Evolutionary conservation across 2,888 invertebrate genomes (phyloP), one percentile per base, ranked within the genome.

Genomic region (Tachina fera): DNA sequence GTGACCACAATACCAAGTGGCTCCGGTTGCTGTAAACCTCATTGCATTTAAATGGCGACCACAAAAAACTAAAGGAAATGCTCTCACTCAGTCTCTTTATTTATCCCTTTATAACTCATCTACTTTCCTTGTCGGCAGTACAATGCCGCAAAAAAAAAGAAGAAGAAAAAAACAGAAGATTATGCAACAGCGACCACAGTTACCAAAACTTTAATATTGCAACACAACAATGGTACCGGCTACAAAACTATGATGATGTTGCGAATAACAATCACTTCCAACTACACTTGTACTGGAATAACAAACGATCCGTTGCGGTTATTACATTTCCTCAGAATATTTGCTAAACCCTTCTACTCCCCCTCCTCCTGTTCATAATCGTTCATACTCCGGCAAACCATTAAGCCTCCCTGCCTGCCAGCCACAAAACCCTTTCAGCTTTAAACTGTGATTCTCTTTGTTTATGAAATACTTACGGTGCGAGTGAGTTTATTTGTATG

Each of bases 1-100:
- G 56, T 78, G 65, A 76, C 83, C 86, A 76, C 86, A 83, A 86
- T 79, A 76, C 56, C 79, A 83, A 86, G 79, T 86, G 83, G 56
- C 79, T 70, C 49, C 41, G 19, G 47, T 74, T 74, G 56, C 49
- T 72, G 71, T 51, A 56, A 63, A 79, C 61, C 71, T 56, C 63
- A 19, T 56, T 71, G 53, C 78, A 53, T 79, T 63, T 65, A 56
- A 47, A 47, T 31, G 31, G 31, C 53, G 65, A 65, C 63, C 71
- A 63, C 61, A 79, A 47, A 63, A 70, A 51, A 76, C 31, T 70
- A 79, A 79, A 70, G 49, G 70, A 79, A 79, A 78, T 68, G 68
- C 68, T 61, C 56, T 61, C 58, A 77, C 65, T 67, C n/a, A n/a
- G n/a, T n/a, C 63, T 43, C 43, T 53, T 68, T 47, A 56, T 70